Conservation (phyloP, 2,797 vertebrate genomes). For the Acanthurus lineatus region DNA sequence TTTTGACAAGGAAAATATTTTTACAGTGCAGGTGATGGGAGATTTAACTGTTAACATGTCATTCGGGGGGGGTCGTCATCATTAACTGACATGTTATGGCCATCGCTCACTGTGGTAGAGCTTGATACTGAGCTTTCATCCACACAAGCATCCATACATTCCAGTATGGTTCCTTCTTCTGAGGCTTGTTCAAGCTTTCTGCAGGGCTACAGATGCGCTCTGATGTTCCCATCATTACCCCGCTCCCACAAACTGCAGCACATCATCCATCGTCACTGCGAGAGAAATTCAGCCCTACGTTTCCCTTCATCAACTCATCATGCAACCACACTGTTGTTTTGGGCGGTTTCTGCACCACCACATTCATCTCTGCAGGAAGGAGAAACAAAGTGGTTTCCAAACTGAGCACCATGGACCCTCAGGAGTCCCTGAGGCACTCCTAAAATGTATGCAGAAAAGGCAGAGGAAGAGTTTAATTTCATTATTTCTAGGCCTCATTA, state of each 20-base stretch:
- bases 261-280: not conserved
- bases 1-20: constrained; percentile 32
- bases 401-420: not conserved
- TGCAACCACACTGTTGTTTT: too few relatives aligned
- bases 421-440: not conserved
- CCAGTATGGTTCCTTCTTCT: not conserved
- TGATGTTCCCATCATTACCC: not conserved
- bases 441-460: constrained; percentile 2
- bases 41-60: constrained; percentile 4
- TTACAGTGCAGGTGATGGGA: constrained; percentile 1
- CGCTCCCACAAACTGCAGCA: constrained; percentile 2
- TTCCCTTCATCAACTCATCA: too few relatives aligned
- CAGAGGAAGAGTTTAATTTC: not conserved
- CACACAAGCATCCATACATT: not conserved
- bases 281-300: not conserved
- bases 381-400: constrained; percentile 6
- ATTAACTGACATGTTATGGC: not conserved
- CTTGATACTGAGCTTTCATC: not conserved
- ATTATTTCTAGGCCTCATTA: not conserved
- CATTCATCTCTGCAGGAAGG: constrained; percentile 14
- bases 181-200: not conserved
- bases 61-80: not conserved
- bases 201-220: not conserved
- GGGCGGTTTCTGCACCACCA: not conserved
- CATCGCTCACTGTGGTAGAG: not conserved